Conservation (phyloP, 2,797 vertebrate species). For the Scleropages formosus region DNA sequence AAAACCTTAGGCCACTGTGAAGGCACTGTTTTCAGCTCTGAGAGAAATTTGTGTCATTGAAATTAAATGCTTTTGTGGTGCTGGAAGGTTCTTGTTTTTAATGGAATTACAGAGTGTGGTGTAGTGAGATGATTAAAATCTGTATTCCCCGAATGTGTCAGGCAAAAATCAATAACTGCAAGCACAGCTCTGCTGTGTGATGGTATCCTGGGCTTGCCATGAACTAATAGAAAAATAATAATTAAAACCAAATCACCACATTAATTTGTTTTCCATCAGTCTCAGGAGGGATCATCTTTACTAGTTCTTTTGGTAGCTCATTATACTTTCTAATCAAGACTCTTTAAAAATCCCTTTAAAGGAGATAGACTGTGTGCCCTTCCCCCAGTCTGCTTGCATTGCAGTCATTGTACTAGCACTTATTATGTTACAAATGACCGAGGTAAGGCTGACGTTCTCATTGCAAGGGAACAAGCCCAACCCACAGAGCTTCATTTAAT, state of each 20-base stretch:
- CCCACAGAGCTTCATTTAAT: conserved; percentile 75
- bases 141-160: conserved; percentile 84
- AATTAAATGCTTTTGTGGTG: conserved; percentile 83
- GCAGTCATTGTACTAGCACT: conserved; percentile 87
- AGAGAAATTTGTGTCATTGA: conserved; percentile 76
- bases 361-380: conserved; percentile 80
- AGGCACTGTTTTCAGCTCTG: conserved; percentile 70
- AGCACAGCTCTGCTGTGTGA: conserved; percentile 75
- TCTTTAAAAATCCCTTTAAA: conserved; percentile 80
- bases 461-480: conserved; percentile 76
- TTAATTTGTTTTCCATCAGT: conserved; percentile 84
- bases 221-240: conserved; percentile 78
- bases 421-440: conserved; percentile 98
- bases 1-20: conserved; percentile 73
- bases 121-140: conserved; percentile 89
- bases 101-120: conserved; percentile 81
- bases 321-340: conserved; percentile 91
- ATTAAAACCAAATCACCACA: conserved; percentile 82
- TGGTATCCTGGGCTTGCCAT: conserved; percentile 69
- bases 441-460: conserved; percentile 89
- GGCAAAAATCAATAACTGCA: conserved; percentile 80
- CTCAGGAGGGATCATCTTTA: conserved; percentile 79
- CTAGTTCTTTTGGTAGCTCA: conserved; percentile 83
- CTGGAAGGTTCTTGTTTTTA: conserved; percentile 80
- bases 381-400: conserved; percentile 79